Evolutionary conservation across 2,113 vertebrate genomes (phyloP).

Genomic region (Podarcis raffonei): DNA sequence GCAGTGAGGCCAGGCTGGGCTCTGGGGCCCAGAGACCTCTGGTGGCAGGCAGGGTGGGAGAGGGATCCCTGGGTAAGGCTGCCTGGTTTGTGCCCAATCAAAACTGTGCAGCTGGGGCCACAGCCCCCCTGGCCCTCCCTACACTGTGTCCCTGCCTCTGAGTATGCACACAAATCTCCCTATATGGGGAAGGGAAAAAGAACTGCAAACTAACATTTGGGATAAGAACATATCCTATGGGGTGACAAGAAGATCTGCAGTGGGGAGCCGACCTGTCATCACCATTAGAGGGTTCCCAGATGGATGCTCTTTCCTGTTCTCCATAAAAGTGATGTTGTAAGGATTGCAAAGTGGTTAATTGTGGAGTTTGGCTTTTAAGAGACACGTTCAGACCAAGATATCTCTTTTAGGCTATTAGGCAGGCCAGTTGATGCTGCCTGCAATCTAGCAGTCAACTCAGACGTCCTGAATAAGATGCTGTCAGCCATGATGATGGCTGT

Average conservation of each 20-base stretch:
- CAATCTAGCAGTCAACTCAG: conserved; percentile 13
- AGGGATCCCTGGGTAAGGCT: too few relatives aligned
- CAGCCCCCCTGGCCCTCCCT: too few relatives aligned
- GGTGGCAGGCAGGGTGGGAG: too few relatives aligned
- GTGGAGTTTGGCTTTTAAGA: not conserved
- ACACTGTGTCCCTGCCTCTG: too few relatives aligned
- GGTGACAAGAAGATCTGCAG: not conserved
- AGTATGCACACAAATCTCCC: not conserved
- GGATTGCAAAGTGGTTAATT: conserved; percentile 25
- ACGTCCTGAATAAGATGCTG: conserved; percentile 10
- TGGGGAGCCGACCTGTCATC: not conserved
- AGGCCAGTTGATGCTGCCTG: not conserved
- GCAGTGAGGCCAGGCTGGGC: too few relatives aligned
- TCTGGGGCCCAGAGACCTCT: too few relatives aligned
- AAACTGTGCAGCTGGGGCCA: too few relatives aligned
- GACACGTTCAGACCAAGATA: not conserved
- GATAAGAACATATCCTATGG: not conserved
- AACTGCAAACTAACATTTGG: not conserved
- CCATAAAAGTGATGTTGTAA: not conserved
- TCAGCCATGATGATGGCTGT: not conserved
- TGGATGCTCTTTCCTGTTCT: not conserved
- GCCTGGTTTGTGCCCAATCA: too few relatives aligned
- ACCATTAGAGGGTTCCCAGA: not conserved
- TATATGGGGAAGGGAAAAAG: not conserved
- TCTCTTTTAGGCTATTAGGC: conserved; percentile 8